A percentile compares a stretch with the other conserved stretches of the same genome.
phyloP scores from a whole-genome alignment of 1,140 invertebrate genomes.

The Cyclargus thomasi region DNA sequence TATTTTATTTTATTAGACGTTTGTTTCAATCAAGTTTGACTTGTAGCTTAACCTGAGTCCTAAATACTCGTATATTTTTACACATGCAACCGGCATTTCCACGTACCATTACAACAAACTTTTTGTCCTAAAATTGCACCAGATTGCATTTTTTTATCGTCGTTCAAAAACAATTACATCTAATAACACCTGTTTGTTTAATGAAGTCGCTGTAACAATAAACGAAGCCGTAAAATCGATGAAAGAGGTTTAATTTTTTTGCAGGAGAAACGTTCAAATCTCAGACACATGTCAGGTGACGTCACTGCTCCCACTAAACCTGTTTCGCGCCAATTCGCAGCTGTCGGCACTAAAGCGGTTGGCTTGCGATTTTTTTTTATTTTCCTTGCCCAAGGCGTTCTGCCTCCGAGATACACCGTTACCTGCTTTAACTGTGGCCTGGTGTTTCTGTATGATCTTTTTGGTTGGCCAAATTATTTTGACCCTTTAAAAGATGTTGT shows the following conservation, averaged over 20 bases:
- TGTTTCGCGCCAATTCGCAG: slow-evolving; percentile 70
- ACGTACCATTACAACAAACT: neutral
- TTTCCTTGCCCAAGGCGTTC: slow-evolving; percentile 40
- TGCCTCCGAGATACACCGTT: slow-evolving; percentile 66
- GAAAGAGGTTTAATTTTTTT: slow-evolving; percentile 55
- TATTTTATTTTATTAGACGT: too few relatives aligned
- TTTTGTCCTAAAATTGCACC: neutral
- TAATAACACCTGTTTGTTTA: slow-evolving; percentile 34
- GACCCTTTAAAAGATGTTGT: neutral
- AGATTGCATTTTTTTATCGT: neutral
- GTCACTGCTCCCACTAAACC: slow-evolving; percentile 61
- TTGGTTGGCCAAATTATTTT: slow-evolving; percentile 8
- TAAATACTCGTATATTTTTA: too few relatives aligned
- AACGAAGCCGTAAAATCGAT: slow-evolving; percentile 55
- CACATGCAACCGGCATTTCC: neutral
- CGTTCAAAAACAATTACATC: slow-evolving; percentile 18
- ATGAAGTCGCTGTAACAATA: slow-evolving; percentile 39
- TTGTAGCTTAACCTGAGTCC: too few relatives aligned
- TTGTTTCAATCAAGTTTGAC: too few relatives aligned
- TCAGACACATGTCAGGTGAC: slow-evolving; percentile 64
- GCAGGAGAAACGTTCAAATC: slow-evolving; percentile 41
- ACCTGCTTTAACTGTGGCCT: slow-evolving; percentile 49
- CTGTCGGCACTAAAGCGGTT: slow-evolving; percentile 61
- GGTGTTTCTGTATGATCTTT: slow-evolving; percentile 29
- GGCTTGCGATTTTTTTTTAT: slow-evolving; percentile 51